Percentiles rank a stretch among this genome's conserved stretches.
Evolutionary conservation across 2,113 vertebrate species (phyloP).

Genomic region (Globicephala melas): DNA sequence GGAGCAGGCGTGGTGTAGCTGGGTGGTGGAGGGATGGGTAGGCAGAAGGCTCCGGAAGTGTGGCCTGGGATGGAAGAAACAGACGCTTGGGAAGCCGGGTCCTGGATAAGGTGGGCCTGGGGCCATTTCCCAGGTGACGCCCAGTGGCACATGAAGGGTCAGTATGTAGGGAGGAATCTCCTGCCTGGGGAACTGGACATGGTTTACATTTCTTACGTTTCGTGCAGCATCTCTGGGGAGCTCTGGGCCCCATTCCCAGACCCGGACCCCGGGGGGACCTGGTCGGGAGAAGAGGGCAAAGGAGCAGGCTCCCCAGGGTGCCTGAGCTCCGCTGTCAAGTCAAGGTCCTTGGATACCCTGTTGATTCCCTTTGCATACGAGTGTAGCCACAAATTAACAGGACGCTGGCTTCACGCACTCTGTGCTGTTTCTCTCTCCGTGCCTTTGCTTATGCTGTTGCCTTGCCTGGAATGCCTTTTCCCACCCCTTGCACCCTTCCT

Average conservation of each 20-base stretch:
- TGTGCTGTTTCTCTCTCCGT: neutral
- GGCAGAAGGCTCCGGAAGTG: neutral
- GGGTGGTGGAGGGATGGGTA: neutral
- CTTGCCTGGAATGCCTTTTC: neutral
- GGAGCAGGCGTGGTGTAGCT: neutral
- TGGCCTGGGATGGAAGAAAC: neutral
- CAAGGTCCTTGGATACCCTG: neutral
- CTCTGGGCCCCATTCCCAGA: constrained; percentile 57
- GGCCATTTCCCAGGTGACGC: constrained; percentile 65
- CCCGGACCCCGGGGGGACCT: constrained; percentile 49
- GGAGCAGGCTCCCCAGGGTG: neutral
- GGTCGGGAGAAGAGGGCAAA: neutral
- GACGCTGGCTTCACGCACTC: neutral
- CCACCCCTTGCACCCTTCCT: neutral
- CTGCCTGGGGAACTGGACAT: constrained; percentile 77
- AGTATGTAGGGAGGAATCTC: constrained; percentile 54
- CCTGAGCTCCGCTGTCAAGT: neutral
- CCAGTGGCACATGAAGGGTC: constrained; percentile 54
- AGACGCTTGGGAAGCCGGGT: neutral
- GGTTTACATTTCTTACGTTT: constrained; percentile 78
- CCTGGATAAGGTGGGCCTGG: neutral
- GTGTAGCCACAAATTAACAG: neutral
- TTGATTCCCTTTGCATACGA: neutral
- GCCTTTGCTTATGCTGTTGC: neutral
- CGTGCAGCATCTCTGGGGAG: constrained; percentile 55